Conservation (phyloP, 1,140 invertebrate genomes). For the Archegozetes longisetosus region DNA sequence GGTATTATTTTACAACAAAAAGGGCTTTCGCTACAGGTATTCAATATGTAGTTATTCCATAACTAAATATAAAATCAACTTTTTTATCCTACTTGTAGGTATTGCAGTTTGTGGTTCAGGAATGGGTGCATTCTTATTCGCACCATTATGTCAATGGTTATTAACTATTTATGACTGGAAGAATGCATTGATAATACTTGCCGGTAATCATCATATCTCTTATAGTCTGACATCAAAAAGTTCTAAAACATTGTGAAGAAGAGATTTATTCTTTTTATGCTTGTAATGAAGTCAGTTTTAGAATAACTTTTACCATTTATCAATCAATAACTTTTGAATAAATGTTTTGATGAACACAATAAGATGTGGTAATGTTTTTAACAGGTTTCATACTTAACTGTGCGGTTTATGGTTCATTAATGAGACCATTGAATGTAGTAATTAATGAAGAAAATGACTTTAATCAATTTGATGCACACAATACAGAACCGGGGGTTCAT, state of each 20-base stretch:
- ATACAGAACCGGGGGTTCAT: too few species aligned
- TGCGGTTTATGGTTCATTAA: conserved; percentile 76
- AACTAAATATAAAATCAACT: neutral
- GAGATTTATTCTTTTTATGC: too few species aligned
- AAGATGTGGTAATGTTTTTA: neutral
- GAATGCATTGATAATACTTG: conserved; percentile 61
- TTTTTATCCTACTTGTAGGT: conserved; percentile 26
- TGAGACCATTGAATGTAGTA: conserved; percentile 71
- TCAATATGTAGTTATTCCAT: neutral
- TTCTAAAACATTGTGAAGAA: neutral
- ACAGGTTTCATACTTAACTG: conserved; percentile 80
- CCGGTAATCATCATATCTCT: neutral
- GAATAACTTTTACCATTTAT: too few species aligned
- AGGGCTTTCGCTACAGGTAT: conserved; percentile 84
- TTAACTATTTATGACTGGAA: conserved; percentile 66
- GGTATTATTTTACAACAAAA: conserved; percentile 96
- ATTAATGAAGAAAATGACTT: neutral
- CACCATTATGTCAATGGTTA: conserved; percentile 59
- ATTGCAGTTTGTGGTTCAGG: conserved; percentile 93
- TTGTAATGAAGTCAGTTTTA: too few species aligned
- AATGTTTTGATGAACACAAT: too few species aligned
- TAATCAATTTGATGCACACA: neutral
- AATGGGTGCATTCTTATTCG: conserved; percentile 83
- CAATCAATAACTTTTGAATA: too few species aligned
- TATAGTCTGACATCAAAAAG: neutral